These are phyloP conservation scores for Potamarius usumacintae DNA, from an alignment of 2,113 vertebrate species.

Conservation along the genomic window DNA sequence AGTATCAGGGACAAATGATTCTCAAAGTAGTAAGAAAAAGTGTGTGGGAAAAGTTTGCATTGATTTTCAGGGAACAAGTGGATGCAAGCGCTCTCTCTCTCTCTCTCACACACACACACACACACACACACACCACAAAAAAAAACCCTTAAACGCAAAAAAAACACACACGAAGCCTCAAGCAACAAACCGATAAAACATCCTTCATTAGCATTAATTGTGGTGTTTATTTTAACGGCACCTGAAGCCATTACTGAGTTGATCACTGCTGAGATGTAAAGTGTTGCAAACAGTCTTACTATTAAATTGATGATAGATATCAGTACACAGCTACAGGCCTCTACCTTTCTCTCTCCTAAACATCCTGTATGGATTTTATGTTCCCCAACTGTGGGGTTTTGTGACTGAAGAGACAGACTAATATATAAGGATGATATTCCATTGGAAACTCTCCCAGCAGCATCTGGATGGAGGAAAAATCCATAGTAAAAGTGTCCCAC, in stretches of 20 bases:
- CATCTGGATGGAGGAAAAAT: background rate
- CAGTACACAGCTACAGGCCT: background rate
- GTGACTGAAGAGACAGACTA: background rate
- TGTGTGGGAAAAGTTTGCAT: background rate
- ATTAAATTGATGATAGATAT: background rate
- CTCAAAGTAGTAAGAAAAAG: too few species aligned
- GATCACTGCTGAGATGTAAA: slow-evolving; percentile 8
- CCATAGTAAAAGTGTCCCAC: background rate
- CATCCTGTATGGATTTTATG: background rate
- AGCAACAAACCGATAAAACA: slow-evolving; percentile 7
- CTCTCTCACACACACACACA: too few species aligned
- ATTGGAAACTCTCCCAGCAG: background rate
- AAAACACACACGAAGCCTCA: background rate
- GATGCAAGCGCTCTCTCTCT: background rate
- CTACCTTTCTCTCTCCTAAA: background rate
- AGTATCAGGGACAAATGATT: background rate
- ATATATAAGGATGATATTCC: background rate
- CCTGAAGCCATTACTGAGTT: slow-evolving; percentile 14
- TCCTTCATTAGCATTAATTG: slow-evolving; percentile 9
- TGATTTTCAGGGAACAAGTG: background rate
- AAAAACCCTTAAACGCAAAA: background rate
- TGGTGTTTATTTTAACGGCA: background rate
- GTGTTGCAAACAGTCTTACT: background rate
- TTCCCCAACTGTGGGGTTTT: background rate
- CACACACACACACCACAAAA: background rate